phyloP scores from a whole-genome alignment of 2,113 vertebrate genomes.

The Parus major region DNA sequence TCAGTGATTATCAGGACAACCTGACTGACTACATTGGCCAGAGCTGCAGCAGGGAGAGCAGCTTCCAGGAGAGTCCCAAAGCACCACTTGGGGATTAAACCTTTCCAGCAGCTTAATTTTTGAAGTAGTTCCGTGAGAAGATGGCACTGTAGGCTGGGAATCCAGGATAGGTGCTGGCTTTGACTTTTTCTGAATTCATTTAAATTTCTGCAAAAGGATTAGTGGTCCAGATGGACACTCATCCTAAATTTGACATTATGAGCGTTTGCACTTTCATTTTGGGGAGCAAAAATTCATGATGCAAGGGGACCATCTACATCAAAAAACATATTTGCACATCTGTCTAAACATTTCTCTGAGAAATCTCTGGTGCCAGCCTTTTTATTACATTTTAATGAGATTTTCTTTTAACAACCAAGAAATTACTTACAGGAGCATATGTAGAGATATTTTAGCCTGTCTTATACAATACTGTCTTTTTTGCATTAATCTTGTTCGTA shows the following conservation, averaged over 20 bases:
- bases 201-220: not conserved
- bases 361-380: conserved; percentile 15
- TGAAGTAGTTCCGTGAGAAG: not conserved
- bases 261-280: not conserved
- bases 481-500: not conserved
- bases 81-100: not conserved
- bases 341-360: conserved; percentile 22
- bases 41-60: not conserved
- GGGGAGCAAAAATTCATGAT: not conserved
- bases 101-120: not conserved
- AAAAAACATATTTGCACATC: conserved; percentile 48
- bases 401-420: conserved; percentile 4
- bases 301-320: not conserved
- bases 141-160: not conserved
- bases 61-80: not conserved
- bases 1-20: not conserved
- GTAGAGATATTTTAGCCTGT: not conserved
- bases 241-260: not conserved
- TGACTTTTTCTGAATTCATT: conserved; percentile 7
- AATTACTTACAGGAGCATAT: not conserved
- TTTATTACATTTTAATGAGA: conserved; percentile 34
- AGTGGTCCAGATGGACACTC: not conserved
- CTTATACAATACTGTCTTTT: not conserved
- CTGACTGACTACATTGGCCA: not conserved
- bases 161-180: not conserved